Evolutionary conservation across 1,140 invertebrate species (phyloP), one percentile per base, ranked within the genome.

Genomic region (Drosophila elegans): DNA sequence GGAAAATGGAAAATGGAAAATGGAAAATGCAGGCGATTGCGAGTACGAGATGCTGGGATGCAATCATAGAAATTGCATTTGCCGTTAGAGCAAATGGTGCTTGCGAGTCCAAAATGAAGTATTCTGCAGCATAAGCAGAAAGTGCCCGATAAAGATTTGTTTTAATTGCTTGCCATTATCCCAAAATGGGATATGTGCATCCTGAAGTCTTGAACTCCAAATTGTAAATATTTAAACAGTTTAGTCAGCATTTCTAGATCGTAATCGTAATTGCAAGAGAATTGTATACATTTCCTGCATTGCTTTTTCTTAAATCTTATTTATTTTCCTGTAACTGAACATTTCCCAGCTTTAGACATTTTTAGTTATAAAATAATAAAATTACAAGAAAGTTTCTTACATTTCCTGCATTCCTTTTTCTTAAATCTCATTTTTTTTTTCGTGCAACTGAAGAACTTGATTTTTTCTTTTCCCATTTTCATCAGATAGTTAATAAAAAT

Each of bases 31-130:
- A 51, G 38, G 16, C 16, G 16, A 21, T 21, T 21, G 60, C 60
- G 49, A 45, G 29, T 32, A 21, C 42, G 16, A 29, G 49, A 77
- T 61, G 74, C 55, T 49, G 54, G 59, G 64, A 61, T 68, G 74
- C 78, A 83, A 83, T 86, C 78, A 88, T 86, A 75, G 78, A 68
- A 86, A 86, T 86, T 83, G 83, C 83, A 86, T 78, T 72, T 64
- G 55, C 75, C 78, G 76, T 80, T 80, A 80, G 61, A 75, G 77
- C 81, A 80, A 85, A 80, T 61, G 62, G 76, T 52, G 66, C 57
- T 56, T 52, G 62, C 29, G 2, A 54, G 46, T 66, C 29, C 41
- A 9, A 73, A 61, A 61, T 73, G 55, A 60, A 52, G 51, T 73
- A 73, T 73, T 73, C 53, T 61, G 69, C 68, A 39, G 68, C 46